phyloP scores from a whole-genome alignment of 2,888 invertebrate genomes.

The Lydus trimaculatus region DNA sequence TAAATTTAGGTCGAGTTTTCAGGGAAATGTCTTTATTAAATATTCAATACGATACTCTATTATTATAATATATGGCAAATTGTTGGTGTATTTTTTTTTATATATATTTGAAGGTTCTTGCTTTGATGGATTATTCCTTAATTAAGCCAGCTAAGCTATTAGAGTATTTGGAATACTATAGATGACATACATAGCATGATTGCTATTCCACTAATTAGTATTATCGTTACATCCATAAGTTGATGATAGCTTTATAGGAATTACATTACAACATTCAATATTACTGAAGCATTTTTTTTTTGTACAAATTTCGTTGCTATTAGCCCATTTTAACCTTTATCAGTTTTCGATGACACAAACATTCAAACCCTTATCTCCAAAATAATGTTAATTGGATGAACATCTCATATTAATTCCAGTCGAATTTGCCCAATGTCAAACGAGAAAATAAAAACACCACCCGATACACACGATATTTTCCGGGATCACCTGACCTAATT shows the following conservation, averaged over 20 bases:
- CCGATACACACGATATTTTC: too few relatives aligned
- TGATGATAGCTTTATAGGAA: background rate
- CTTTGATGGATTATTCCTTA: too few relatives aligned
- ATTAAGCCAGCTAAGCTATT: background rate
- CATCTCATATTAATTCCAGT: background rate
- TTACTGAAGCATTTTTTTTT: too few relatives aligned
- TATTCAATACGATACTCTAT: background rate
- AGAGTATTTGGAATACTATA: background rate
- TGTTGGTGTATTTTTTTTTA: too few relatives aligned
- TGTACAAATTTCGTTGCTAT: too few relatives aligned
- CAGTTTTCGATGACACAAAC: background rate
- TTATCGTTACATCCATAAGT: background rate
- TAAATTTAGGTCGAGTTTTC: background rate
- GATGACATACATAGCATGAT: background rate
- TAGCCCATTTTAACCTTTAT: too few relatives aligned
- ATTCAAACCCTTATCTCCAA: background rate
- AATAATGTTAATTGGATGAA: background rate
- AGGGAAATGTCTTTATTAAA: background rate
- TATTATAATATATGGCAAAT: background rate
- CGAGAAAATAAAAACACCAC: too few relatives aligned
- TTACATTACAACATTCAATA: background rate
- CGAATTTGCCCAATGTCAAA: too few relatives aligned
- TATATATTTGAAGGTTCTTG: too few relatives aligned
- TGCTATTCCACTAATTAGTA: conserved; percentile 5
- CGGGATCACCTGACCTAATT: too few relatives aligned